Percentiles rank a stretch among this genome's conserved stretches.
These are phyloP conservation scores for Bostrychus sinensis DNA, from an alignment of 2,113 vertebrate species.

Conservation along the genomic window DNA sequence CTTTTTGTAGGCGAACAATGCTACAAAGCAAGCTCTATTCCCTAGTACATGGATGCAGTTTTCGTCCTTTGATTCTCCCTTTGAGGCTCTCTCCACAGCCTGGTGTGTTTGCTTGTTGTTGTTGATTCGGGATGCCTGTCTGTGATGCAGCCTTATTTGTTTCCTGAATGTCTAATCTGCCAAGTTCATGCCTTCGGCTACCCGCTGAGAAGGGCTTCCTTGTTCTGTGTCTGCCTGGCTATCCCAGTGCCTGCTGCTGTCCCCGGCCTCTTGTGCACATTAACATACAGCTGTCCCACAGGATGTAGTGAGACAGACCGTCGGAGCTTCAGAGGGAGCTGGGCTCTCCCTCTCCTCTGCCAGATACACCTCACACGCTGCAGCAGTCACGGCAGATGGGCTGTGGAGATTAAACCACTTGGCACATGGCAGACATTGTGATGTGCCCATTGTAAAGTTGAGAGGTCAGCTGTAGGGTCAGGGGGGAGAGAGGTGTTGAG, in stretches of 20 bases:
- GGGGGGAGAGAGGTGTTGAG: slow-evolving; percentile 37
- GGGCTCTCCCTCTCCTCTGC: slow-evolving; percentile 54
- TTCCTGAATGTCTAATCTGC: slow-evolving; percentile 92
- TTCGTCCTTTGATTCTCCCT: slow-evolving; percentile 27
- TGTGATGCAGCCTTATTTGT: slow-evolving; percentile 77
- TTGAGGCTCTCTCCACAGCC: slow-evolving; percentile 33
- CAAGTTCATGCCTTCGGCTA: slow-evolving; percentile 87
- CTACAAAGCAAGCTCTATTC: not conserved
- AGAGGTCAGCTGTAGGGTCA: slow-evolving; percentile 80
- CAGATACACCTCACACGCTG: slow-evolving; percentile 56
- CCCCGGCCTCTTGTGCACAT: slow-evolving; percentile 88
- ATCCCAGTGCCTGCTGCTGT: slow-evolving; percentile 88
- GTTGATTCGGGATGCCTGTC: slow-evolving; percentile 61
- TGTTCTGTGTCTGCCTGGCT: slow-evolving; percentile 85
- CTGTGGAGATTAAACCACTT: slow-evolving; percentile 87
- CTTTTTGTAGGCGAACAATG: not conserved
- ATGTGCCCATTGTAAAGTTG: slow-evolving; percentile 83
- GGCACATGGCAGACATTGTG: slow-evolving; percentile 83
- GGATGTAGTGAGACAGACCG: slow-evolving; percentile 82
- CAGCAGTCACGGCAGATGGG: slow-evolving; percentile 88
- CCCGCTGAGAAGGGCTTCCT: slow-evolving; percentile 86
- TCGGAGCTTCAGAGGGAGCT: slow-evolving; percentile 63
- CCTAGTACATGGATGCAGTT: not conserved
- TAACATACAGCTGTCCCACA: slow-evolving; percentile 99
- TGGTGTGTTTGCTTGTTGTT: slow-evolving; percentile 57